Conservation (phyloP, 1,140 invertebrate species). For the Sarcophaga bullata region DNA sequence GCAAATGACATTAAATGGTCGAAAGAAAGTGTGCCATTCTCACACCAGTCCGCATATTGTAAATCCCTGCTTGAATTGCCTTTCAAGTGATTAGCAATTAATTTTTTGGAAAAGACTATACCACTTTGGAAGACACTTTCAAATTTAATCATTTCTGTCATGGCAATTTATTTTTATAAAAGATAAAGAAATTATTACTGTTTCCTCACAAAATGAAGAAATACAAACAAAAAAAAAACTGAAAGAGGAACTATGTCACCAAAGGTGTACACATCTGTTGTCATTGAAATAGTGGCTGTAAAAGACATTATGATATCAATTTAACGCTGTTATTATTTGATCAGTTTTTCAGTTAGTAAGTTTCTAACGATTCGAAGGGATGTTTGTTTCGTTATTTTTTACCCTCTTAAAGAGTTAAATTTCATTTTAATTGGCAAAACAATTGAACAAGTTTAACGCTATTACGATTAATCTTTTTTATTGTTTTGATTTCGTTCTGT, state of each 20-base stretch:
- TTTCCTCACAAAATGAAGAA: not conserved
- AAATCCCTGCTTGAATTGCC: not conserved
- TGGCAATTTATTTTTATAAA: no score
- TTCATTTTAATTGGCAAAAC: not conserved
- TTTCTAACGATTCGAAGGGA: not conserved
- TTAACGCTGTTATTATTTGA: not conserved
- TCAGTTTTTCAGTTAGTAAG: no score
- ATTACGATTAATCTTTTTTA: no score
- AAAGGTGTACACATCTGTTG: slow-evolving; percentile 18
- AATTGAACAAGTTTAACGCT: not conserved
- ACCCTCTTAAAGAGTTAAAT: not conserved
- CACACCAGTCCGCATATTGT: no score
- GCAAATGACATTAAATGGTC: not conserved
- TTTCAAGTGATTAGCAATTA: slow-evolving; percentile 22
- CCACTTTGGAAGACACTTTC: no score
- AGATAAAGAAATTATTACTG: not conserved
- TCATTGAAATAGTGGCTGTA: not conserved
- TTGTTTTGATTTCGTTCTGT: no score
- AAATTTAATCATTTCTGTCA: no score
- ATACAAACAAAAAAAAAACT: no score
- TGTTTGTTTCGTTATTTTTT: not conserved
- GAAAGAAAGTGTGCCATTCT: not conserved
- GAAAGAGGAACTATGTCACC: not conserved
- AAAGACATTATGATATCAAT: not conserved
- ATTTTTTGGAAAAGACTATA: not conserved